A percentile compares a stretch with the other conserved stretches of the same genome.
phyloP scores from a whole-genome alignment of 2,888 invertebrate genomes.

The Hemistola chrysoprasaria region DNA sequence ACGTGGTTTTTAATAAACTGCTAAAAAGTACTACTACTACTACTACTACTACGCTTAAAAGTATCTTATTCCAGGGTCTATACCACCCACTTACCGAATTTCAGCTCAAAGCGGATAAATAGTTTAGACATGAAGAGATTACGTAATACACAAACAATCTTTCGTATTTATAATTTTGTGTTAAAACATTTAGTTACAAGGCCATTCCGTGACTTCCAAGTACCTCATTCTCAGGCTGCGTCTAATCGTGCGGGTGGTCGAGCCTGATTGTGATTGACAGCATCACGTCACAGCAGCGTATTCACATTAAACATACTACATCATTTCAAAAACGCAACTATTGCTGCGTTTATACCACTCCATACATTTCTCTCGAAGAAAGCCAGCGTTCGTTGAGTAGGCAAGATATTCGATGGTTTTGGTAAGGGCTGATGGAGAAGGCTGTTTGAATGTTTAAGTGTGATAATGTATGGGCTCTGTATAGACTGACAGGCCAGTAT shows the following conservation, averaged over 20 bases:
- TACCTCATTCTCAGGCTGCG: constrained; percentile 46
- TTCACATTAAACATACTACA: constrained; percentile 31
- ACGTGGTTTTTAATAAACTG: too few species aligned
- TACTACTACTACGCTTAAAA: too few species aligned
- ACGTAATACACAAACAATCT: too few species aligned
- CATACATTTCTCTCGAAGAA: neutral
- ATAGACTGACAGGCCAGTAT: constrained; percentile 44
- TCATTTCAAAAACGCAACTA: constrained; percentile 32
- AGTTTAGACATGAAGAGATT: too few species aligned
- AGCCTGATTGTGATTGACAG: constrained; percentile 79
- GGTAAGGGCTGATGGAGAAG: constrained; percentile 44
- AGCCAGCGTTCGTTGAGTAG: constrained; percentile 32
- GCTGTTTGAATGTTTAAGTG: constrained; percentile 46
- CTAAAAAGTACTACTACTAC: too few species aligned
- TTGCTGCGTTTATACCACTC: constrained; percentile 18
- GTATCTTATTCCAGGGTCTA: too few species aligned
- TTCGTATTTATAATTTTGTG: too few species aligned
- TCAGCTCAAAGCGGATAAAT: too few species aligned
- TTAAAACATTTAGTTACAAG: neutral
- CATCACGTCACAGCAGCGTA: constrained; percentile 59
- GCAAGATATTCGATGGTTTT: constrained; percentile 4
- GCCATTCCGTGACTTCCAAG: constrained; percentile 39
- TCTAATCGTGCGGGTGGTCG: constrained; percentile 79
- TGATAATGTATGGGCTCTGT: constrained; percentile 35
- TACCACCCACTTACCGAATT: too few species aligned